Conservation (phyloP, 2,888 invertebrate genomes). For the Penaeus monodon region DNA sequence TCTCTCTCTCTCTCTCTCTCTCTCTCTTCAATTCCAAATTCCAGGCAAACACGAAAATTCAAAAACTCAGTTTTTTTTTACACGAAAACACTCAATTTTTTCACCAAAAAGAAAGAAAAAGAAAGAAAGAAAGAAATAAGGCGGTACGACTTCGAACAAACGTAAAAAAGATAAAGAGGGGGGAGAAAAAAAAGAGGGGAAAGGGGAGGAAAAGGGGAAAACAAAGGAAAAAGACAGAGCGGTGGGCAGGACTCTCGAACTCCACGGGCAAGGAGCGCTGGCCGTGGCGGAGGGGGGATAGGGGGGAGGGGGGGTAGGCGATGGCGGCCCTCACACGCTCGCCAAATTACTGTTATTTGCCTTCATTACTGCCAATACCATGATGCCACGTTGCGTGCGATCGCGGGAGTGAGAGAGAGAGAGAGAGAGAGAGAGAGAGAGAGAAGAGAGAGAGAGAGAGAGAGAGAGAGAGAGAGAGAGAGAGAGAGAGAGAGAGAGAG, state of each 20-base stretch:
- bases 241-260: no score
- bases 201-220: no score
- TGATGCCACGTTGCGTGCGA: slow-evolving; percentile 46
- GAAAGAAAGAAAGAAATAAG: no score
- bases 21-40: no score
- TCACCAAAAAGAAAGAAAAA: no score
- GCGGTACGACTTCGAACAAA: no score
- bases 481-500: not conserved
- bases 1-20: no score
- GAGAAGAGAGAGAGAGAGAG: not conserved
- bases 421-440: not conserved
- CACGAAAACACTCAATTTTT: no score
- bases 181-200: no score
- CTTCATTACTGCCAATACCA: slow-evolving; percentile 54
- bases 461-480: not conserved
- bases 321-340: not conserved
- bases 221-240: no score
- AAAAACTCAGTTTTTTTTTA: no score
- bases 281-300: not conserved
- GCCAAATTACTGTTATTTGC: slow-evolving; percentile 44
- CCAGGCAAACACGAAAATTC: no score
- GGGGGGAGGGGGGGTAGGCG: not conserved
- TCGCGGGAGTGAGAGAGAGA: not conserved
- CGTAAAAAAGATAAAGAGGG: not conserved
- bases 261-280: not conserved